phyloP scores from a whole-genome alignment of 2,888 invertebrate genomes.

The Lasioglossum leucozonium region DNA sequence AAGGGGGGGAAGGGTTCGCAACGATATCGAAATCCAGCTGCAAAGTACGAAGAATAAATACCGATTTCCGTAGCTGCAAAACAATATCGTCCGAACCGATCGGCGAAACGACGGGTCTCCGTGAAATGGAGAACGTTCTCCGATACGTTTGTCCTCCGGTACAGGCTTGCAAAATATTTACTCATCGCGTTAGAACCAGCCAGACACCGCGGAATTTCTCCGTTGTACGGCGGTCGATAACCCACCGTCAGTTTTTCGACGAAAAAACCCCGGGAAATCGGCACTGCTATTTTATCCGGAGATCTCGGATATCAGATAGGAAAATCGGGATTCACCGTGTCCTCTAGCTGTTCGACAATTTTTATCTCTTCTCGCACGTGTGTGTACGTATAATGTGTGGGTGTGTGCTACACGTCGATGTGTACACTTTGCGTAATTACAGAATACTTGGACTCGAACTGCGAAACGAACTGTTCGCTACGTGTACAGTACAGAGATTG shows the following conservation, averaged over 20 bases:
- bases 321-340: background rate
- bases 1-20: background rate
- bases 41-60: conserved; percentile 1
- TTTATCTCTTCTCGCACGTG: background rate
- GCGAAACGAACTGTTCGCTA: background rate
- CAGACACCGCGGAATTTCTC: background rate
- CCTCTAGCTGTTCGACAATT: background rate
- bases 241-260: background rate
- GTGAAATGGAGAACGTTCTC: conserved; percentile 14
- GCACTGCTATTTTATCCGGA: background rate
- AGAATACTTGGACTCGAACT: background rate
- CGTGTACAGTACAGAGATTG: background rate
- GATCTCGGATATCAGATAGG: background rate
- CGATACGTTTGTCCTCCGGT: conserved; percentile 26
- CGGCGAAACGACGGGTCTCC: conserved; percentile 12
- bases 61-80: conserved; percentile 9
- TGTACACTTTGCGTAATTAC: background rate
- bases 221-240: background rate
- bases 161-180: conserved; percentile 38
- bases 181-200: background rate
- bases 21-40: conserved; percentile 16
- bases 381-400: too few species aligned
- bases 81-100: conserved; percentile 23
- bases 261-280: background rate
- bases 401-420: background rate